Evolutionary conservation across 2,113 vertebrate species (phyloP).

Genomic region (Elgaria multicarinata): DNA sequence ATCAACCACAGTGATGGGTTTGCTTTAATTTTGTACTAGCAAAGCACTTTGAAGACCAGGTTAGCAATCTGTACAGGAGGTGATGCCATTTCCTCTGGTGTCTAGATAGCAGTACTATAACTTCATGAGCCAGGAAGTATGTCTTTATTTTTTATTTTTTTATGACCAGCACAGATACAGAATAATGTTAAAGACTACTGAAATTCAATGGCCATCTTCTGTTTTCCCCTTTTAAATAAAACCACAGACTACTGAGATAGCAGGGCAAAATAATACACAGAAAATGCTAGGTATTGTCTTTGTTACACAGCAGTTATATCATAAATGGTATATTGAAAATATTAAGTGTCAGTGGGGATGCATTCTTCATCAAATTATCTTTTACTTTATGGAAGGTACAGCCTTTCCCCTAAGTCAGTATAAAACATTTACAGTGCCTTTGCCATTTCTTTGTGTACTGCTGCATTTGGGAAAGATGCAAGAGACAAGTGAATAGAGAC

Average conservation of each 20-base stretch:
- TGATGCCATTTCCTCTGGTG: slow-evolving; percentile 33
- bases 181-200: slow-evolving; percentile 24
- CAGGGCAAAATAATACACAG: slow-evolving; percentile 31
- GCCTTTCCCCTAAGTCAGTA: slow-evolving; percentile 16
- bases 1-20: background rate
- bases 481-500: slow-evolving; percentile 31
- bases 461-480: slow-evolving; percentile 34
- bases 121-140: slow-evolving; percentile 13
- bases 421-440: slow-evolving; percentile 7
- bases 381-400: slow-evolving; percentile 39
- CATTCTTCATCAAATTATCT: slow-evolving; percentile 44
- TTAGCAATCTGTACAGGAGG: background rate
- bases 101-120: slow-evolving; percentile 10
- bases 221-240: slow-evolving; percentile 2
- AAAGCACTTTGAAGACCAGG: background rate
- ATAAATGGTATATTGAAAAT: slow-evolving; percentile 51
- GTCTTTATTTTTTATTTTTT: background rate
- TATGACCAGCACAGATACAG: slow-evolving; percentile 7
- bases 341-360: slow-evolving; percentile 34
- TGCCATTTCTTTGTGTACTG: background rate
- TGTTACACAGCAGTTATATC: slow-evolving; percentile 12
- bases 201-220: slow-evolving; percentile 23
- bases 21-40: background rate
- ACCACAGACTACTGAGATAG: background rate
- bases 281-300: slow-evolving; percentile 30